Conservation (phyloP, 2,888 invertebrate species). For the Cantharis rustica region DNA sequence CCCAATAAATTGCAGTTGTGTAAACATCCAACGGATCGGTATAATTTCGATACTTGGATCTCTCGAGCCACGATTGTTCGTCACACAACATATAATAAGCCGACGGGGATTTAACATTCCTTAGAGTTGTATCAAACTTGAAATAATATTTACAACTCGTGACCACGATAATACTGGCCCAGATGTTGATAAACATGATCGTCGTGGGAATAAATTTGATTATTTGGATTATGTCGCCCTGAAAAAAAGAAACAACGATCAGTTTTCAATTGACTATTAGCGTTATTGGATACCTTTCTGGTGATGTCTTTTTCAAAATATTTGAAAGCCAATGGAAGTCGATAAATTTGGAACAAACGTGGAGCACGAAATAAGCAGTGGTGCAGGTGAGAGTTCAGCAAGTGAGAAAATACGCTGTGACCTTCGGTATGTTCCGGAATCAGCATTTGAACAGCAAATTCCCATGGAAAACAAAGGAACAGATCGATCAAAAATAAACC, state of each 20-base stretch:
- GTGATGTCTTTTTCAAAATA: constrained; percentile 58
- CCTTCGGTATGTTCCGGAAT: constrained; percentile 54
- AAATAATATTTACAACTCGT: constrained; percentile 51
- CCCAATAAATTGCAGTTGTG: constrained; percentile 30
- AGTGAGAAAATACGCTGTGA: constrained; percentile 48
- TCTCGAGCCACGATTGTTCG: constrained; percentile 38
- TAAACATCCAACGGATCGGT: constrained; percentile 32
- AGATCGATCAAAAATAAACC: constrained; percentile 57
- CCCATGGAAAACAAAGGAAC: constrained; percentile 60
- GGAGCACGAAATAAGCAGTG: constrained; percentile 54
- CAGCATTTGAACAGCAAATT: constrained; percentile 52
- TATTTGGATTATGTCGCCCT: constrained; percentile 61
- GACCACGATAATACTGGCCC: constrained; percentile 56
- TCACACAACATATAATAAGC: constrained; percentile 35
- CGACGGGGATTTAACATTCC: constrained; percentile 16
- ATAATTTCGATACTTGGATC: constrained; percentile 11
- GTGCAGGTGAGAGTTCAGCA: constrained; percentile 48
- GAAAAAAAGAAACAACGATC: constrained; percentile 38
- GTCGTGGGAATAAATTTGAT: constrained; percentile 59
- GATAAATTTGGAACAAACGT: constrained; percentile 58
- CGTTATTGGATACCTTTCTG: constrained; percentile 52
- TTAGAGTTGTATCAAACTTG: constrained; percentile 18
- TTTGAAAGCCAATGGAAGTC: constrained; percentile 56
- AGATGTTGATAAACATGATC: constrained; percentile 58
- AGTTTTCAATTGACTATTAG: not conserved